These are phyloP conservation scores for Caprella mutica DNA, from an alignment of 2,888 invertebrate species.

Conservation along the genomic window DNA sequence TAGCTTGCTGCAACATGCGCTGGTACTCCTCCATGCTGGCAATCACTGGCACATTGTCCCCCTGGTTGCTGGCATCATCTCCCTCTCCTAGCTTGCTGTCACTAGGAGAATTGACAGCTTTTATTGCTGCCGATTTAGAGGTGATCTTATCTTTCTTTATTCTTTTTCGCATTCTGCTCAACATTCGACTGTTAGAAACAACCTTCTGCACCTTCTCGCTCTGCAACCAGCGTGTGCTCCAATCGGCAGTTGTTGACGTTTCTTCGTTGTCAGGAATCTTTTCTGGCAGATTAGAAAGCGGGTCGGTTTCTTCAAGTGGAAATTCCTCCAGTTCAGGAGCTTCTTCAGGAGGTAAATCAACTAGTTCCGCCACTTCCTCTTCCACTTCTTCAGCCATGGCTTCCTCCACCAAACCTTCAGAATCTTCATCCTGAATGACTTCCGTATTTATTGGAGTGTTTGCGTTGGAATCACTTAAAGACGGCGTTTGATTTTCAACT, in stretches of 20 bases:
- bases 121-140: constrained; percentile 14
- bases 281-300: constrained; percentile 13
- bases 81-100: not conserved
- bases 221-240: constrained; percentile 38
- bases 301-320: not conserved
- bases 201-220: constrained; percentile 37
- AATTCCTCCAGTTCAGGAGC: constrained; percentile 5
- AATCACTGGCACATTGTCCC: constrained; percentile 35
- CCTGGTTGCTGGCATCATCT: not conserved
- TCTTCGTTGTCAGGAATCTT: not conserved
- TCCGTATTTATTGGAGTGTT: not conserved
- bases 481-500: too few species aligned
- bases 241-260: constrained; percentile 28
- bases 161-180: constrained; percentile 36
- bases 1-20: constrained; percentile 32
- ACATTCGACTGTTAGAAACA: constrained; percentile 37
- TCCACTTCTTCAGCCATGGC: constrained; percentile 2
- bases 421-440: not conserved
- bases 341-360: not conserved
- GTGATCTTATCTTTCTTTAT: constrained; percentile 28
- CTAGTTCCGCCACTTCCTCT: not conserved
- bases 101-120: not conserved
- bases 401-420: not conserved
- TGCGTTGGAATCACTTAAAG: not conserved
- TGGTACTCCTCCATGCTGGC: constrained; percentile 38